Conservation (phyloP, 2,888 invertebrate genomes). For the Limnephilus lunatus region DNA sequence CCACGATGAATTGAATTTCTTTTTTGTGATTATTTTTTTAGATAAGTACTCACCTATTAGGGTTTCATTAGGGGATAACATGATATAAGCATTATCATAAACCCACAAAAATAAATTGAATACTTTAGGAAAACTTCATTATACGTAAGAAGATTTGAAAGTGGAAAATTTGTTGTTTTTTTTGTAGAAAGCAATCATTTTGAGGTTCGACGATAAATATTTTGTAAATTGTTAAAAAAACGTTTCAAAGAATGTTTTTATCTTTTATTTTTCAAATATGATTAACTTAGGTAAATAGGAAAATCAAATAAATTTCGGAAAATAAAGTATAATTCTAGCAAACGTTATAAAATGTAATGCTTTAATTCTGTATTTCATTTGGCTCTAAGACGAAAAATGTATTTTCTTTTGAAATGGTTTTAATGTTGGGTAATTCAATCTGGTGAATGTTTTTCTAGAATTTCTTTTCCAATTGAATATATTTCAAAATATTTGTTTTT, state of each 20-base stretch:
- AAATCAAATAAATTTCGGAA: background rate
- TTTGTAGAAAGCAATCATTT: background rate
- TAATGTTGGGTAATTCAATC: background rate
- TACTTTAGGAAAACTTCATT: too few species aligned
- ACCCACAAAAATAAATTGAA: too few species aligned
- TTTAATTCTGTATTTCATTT: background rate
- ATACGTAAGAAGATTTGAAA: background rate
- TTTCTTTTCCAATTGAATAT: background rate
- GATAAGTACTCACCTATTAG: too few species aligned
- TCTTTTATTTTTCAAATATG: background rate
- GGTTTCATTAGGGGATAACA: too few species aligned
- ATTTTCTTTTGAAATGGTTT: background rate
- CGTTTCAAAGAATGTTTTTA: background rate
- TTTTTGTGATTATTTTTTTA: background rate
- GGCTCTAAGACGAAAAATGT: background rate
- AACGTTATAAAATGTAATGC: background rate
- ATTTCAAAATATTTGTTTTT: background rate
- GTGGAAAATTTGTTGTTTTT: background rate
- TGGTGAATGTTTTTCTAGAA: background rate
- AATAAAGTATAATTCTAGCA: too few species aligned
- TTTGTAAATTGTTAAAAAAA: background rate
- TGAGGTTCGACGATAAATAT: background rate
- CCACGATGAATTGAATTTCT: background rate
- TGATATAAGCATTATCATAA: too few species aligned
- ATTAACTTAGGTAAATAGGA: background rate